Evolutionary conservation across 2,797 vertebrate genomes (phyloP).

Genomic region (Acestrorhynchus altus): DNA sequence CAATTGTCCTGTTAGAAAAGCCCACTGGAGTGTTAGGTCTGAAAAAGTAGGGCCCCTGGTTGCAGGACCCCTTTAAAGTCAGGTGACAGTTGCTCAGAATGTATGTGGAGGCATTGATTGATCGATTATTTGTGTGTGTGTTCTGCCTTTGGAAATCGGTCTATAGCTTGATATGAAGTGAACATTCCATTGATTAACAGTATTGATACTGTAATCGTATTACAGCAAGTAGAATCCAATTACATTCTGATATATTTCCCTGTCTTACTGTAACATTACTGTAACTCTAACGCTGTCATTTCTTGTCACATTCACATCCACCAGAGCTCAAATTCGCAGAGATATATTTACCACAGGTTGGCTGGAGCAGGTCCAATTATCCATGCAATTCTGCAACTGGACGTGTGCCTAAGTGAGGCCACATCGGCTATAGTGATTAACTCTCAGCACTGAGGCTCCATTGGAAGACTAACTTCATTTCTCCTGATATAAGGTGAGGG

Average conservation of each 20-base stretch:
- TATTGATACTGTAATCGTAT: too few species aligned
- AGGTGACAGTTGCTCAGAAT: neutral
- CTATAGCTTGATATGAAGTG: too few species aligned
- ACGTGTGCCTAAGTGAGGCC: neutral
- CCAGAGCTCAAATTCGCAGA: neutral
- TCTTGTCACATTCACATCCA: neutral
- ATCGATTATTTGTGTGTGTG: neutral
- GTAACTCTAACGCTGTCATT: neutral
- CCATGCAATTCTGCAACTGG: neutral
- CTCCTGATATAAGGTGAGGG: conserved; percentile 7
- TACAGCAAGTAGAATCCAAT: neutral
- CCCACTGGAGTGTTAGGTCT: too few species aligned
- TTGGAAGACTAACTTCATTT: conserved; percentile 22
- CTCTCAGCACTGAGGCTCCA: conserved; percentile 10
- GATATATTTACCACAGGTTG: conserved; percentile 28
- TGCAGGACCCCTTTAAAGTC: too few species aligned
- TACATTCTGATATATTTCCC: neutral
- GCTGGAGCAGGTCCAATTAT: conserved; percentile 38
- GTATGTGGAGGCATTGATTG: neutral
- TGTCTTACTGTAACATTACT: neutral
- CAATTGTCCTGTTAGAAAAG: too few species aligned
- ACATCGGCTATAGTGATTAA: conserved; percentile 12
- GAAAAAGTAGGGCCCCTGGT: too few species aligned
- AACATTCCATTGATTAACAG: too few species aligned
- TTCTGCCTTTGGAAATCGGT: too few species aligned